Evolutionary conservation across 2,113 vertebrate species (phyloP).

Genomic region (Actenoides hombroni): DNA sequence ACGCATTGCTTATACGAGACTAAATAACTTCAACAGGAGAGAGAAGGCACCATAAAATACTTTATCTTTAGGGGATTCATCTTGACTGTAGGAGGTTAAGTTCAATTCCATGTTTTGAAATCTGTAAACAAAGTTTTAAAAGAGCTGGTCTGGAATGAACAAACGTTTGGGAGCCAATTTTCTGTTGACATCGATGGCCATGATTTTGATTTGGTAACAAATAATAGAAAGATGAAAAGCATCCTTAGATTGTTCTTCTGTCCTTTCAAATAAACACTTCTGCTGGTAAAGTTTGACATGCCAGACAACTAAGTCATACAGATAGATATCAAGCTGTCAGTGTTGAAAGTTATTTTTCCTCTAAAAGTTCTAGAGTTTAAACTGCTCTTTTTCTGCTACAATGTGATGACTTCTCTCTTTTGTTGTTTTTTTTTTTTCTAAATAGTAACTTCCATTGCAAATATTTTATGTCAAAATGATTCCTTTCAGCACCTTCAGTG

Average conservation of each 20-base stretch:
- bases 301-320: background rate
- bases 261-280: background rate
- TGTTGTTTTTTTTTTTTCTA: too few relatives aligned
- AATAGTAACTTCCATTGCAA: background rate
- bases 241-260: background rate
- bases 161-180: background rate
- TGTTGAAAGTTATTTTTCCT: background rate
- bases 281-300: background rate
- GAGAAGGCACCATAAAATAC: background rate
- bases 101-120: background rate
- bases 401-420: background rate
- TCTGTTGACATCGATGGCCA: background rate
- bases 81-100: background rate
- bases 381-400: background rate
- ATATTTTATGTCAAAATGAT: background rate
- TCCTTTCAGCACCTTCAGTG: background rate
- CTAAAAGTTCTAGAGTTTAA: background rate
- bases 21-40: background rate
- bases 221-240: background rate
- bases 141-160: background rate
- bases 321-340: conserved; percentile 5
- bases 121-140: background rate
- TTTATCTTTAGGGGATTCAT: background rate
- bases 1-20: background rate
- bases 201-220: conserved; percentile 26